phyloP scores from a whole-genome alignment of 2,113 vertebrate species.

The Scomber scombrus region DNA sequence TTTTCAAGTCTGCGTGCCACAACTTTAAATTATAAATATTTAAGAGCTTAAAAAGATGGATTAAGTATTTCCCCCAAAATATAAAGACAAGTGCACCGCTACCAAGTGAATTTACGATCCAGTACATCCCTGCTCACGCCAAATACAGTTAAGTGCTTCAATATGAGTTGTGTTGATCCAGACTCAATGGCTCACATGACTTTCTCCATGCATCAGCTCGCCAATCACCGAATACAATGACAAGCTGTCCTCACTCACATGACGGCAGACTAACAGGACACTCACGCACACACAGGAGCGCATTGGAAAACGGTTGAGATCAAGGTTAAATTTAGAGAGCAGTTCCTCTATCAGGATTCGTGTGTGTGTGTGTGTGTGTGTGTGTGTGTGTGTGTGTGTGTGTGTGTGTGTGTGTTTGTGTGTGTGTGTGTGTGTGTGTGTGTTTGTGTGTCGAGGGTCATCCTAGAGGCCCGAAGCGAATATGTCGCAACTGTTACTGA shows the following conservation, averaged over 20 bases:
- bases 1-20: background rate
- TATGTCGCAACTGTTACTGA: constrained; percentile 34
- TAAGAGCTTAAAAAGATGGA: constrained; percentile 35
- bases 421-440: constrained; percentile 23
- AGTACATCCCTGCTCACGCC: constrained; percentile 30
- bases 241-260: constrained; percentile 77
- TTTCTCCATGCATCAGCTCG: constrained; percentile 68
- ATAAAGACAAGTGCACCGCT: constrained; percentile 37
- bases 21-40: constrained; percentile 46
- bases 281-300: constrained; percentile 34
- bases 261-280: constrained; percentile 68
- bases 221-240: constrained; percentile 79
- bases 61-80: constrained; percentile 39
- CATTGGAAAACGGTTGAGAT: constrained; percentile 72
- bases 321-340: constrained; percentile 81
- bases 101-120: constrained; percentile 14
- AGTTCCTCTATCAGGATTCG: constrained; percentile 67
- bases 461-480: constrained; percentile 24
- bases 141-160: constrained; percentile 67
- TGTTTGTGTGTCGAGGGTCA: constrained; percentile 11
- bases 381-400: constrained; percentile 16
- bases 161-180: constrained; percentile 61
- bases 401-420: constrained; percentile 23
- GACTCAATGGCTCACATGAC: constrained; percentile 75
- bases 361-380: constrained; percentile 15